Evolutionary conservation across 2,113 vertebrate species (phyloP).

Genomic region (Phylloscopus trochilus): DNA sequence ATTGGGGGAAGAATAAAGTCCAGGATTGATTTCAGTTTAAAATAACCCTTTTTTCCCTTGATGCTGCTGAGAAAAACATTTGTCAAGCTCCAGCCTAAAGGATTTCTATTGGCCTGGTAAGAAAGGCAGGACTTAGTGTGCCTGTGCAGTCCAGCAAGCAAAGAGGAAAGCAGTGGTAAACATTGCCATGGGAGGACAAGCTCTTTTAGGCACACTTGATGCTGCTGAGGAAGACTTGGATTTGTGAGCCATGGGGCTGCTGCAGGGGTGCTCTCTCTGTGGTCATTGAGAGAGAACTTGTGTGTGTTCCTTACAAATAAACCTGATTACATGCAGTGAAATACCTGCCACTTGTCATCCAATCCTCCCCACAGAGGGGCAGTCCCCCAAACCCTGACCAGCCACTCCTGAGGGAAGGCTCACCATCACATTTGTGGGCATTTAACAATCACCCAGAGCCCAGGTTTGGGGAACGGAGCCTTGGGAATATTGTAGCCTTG

Average conservation of each 20-base stretch:
- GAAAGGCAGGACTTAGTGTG: not conserved
- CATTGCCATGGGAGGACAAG: not conserved
- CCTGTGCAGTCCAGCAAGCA: not conserved
- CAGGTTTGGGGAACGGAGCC: not conserved
- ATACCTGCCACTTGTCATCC: not conserved
- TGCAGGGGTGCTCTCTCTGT: not conserved
- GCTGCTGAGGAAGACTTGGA: not conserved
- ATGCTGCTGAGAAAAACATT: not conserved
- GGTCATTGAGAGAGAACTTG: rapidly evolving
- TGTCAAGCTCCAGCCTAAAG: not conserved
- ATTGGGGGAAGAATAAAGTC: not conserved
- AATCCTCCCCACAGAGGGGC: not conserved
- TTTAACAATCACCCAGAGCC: not conserved
- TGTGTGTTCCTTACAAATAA: not conserved
- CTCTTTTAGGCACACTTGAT: not conserved
- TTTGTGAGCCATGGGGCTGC: not conserved
- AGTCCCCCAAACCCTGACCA: not conserved
- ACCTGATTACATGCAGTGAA: not conserved
- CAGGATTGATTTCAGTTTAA: not conserved
- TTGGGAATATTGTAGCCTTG: not conserved
- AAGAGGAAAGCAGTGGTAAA: not conserved
- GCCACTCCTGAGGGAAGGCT: not conserved
- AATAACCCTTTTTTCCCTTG: not conserved
- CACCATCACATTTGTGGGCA: not conserved
- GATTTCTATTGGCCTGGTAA: not conserved